These are phyloP conservation scores for Myodes glareolus DNA, from an alignment of 2,113 vertebrate genomes.

Conservation along the genomic window DNA sequence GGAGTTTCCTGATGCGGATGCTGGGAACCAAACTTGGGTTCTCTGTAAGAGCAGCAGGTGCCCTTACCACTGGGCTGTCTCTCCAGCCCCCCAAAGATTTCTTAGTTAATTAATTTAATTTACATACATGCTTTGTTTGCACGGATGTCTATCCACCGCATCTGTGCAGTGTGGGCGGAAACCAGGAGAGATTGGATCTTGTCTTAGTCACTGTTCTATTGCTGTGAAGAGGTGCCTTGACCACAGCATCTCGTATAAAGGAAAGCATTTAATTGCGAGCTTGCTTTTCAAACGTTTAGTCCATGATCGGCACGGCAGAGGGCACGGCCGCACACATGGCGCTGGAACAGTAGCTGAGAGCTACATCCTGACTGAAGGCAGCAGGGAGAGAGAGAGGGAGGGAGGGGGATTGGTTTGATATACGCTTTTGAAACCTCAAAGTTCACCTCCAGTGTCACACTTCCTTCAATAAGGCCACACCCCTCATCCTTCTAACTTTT, in stretches of 20 bases:
- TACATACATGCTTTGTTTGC: not conserved
- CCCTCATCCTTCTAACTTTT: not conserved
- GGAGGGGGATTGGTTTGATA: too few species aligned
- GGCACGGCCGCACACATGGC: fast-evolving
- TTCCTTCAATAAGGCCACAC: not conserved
- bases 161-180: not conserved
- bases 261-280: not conserved
- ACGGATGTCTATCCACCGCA: not conserved
- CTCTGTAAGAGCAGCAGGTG: not conserved
- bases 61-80: not conserved
- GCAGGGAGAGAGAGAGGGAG: not conserved
- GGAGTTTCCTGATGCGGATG: not conserved
- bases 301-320: too few species aligned
- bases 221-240: not conserved
- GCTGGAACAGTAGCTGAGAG: not conserved
- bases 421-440: not conserved
- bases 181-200: not conserved
- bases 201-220: not conserved
- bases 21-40: not conserved
- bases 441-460: not conserved
- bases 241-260: not conserved
- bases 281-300: not conserved
- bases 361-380: not conserved
- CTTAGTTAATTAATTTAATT: not conserved
- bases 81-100: not conserved